These are phyloP conservation scores for Dunckerocampus dactyliophorus DNA, from an alignment of 2,113 vertebrate species.

Conservation along the genomic window DNA sequence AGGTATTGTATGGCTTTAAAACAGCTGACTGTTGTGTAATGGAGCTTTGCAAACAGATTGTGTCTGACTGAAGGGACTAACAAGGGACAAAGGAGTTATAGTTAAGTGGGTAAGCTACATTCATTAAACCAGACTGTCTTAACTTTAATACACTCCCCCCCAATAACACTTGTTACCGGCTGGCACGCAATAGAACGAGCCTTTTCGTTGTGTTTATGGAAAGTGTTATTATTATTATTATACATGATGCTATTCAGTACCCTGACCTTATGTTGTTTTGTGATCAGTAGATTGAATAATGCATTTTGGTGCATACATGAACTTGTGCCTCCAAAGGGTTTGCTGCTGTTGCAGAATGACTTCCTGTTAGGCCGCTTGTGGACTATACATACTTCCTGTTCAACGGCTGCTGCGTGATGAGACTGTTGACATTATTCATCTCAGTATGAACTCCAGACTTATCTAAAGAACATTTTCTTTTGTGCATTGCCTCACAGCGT, in stretches of 20 bases:
- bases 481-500: background rate
- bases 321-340: constrained; percentile 31
- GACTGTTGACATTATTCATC: background rate
- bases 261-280: background rate
- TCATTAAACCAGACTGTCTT: constrained; percentile 19
- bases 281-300: background rate
- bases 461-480: constrained; percentile 2
- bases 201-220: constrained; percentile 1
- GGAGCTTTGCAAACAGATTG: constrained; percentile 16
- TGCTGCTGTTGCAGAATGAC: constrained; percentile 62
- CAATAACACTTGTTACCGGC: background rate
- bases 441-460: background rate
- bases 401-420: constrained; percentile 48
- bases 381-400: constrained; percentile 45
- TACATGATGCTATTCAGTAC: background rate
- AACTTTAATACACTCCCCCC: background rate
- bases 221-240: background rate
- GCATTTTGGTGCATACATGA: constrained; percentile 19
- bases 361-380: constrained; percentile 57
- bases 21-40: constrained; percentile 26
- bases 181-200: background rate
- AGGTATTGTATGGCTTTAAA: constrained; percentile 9
- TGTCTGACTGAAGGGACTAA: background rate
- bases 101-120: constrained; percentile 18
- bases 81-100: constrained; percentile 20